Evolutionary conservation across 2,888 invertebrate genomes (phyloP), one percentile per base, ranked within the genome.

Genomic region (Pinctada fucata): DNA sequence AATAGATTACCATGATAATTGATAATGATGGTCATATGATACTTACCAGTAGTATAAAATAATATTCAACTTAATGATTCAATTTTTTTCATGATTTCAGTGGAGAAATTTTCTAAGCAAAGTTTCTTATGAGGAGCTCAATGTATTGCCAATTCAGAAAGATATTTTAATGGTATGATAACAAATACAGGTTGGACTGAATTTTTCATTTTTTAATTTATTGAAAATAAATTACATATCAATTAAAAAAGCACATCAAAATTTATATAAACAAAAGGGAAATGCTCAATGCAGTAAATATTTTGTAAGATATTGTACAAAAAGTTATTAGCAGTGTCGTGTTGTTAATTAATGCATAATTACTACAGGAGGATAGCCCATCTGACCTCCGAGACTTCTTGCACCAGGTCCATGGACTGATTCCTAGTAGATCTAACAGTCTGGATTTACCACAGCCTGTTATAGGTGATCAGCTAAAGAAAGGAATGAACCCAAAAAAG

Each of bases 401-500:
- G 2, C 69, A 79, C 16, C 76, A 70, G 13, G 78, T 85, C 52
- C 51, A 79, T 64, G 49, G 76, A 47, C 79, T 81, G n/a, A 82
- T 84, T 2, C 47, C 85, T 5, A 76, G 74, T 71, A 75, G 86
- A 52, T 78, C 81, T 31, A 68, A 72, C 8, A 47, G 16, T 10
- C 63, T 70, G 45, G 64, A 10, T 16, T 31, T 48, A 31, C 31
- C 74, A 50, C 66, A 68, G 6, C 47, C 51, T 8, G 50, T 50
- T 31, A 76, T 88, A 47, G 75, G 82, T 16, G n/a, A 70, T 3
- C 75, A 80, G 3, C 74, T 89, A 66, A 81, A 76, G 48, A 81
- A 83, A 52, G 91, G 91, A 8, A 91, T 92, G 91, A 87, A 83
- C 48, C 84, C 87, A 31, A 92, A 92, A 83, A 91, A 92, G 80